phyloP scores from a whole-genome alignment of 1,140 invertebrate genomes.

The Fopius arisanus region DNA sequence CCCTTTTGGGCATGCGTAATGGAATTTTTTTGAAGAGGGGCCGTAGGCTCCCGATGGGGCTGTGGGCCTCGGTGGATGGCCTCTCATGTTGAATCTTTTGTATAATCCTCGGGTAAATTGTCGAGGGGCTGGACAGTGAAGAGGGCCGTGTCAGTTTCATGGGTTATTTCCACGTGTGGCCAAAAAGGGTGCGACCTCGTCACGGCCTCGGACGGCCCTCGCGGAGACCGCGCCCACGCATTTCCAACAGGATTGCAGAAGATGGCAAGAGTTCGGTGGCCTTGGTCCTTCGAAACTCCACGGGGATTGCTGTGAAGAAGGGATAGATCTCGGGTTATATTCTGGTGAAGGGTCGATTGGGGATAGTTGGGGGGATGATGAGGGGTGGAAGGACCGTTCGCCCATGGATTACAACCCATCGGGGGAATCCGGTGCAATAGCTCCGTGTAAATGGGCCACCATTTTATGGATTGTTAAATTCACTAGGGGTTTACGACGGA shows the following conservation, averaged over 20 bases:
- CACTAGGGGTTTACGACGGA: not conserved
- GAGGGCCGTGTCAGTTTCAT: constrained; percentile 33
- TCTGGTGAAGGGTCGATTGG: not conserved
- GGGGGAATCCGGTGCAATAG: too few relatives aligned
- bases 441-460: not conserved
- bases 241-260: constrained; percentile 64
- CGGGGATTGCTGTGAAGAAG: not conserved
- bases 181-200: constrained; percentile 61
- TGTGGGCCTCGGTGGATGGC: not conserved
- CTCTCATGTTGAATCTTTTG: not conserved
- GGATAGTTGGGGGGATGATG: not conserved
- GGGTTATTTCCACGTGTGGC: constrained; percentile 33
- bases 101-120: constrained; percentile 1
- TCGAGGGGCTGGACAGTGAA: constrained; percentile 37
- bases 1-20: not conserved
- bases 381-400: too few relatives aligned
- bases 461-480: not conserved
- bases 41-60: not conserved
- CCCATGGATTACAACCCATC: too few relatives aligned
- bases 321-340: not conserved
- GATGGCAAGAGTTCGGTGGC: constrained; percentile 51
- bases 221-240: constrained; percentile 66
- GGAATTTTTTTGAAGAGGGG: not conserved
- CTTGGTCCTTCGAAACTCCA: constrained; percentile 29
- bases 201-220: constrained; percentile 60